Percentiles rank a stretch among this genome's conserved stretches.
Conservation (phyloP, 2,113 vertebrate genomes). For the Thamnophis sirtalis region DNA sequence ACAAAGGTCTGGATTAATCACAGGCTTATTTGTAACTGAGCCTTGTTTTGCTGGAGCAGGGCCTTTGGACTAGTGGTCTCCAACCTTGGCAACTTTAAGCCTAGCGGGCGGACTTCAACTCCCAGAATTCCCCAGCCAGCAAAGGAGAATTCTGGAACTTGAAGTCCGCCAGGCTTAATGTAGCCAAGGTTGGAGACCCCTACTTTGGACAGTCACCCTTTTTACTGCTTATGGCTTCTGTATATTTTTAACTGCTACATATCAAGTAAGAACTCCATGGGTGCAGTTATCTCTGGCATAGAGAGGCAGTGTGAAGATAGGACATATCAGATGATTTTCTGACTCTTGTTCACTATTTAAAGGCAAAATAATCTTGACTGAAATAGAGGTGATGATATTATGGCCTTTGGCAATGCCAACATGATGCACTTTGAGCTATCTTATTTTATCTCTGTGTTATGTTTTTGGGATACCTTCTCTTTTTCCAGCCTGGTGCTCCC, state of each 20-base stretch:
- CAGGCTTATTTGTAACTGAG: not conserved
- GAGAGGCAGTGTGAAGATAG: not conserved
- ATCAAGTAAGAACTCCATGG: not conserved
- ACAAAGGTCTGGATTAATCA: not conserved
- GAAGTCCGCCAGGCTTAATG: too few species aligned
- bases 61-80: not conserved
- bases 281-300: not conserved
- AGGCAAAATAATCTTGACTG: not conserved
- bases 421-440: not conserved
- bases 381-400: not conserved
- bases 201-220: not conserved
- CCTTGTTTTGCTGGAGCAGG: not conserved
- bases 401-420: not conserved
- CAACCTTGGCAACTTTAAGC: too few species aligned
- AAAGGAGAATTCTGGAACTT: too few species aligned
- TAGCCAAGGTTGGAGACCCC: too few species aligned
- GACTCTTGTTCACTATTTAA: not conserved
- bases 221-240: not conserved
- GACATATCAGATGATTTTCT: not conserved
- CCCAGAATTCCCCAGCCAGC: too few species aligned
- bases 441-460: not conserved
- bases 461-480: not conserved
- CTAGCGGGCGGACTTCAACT: too few species aligned
- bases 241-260: not conserved
- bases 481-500: not conserved